Conservation (phyloP, 2,888 invertebrate genomes). For the Polydrusus pterygomalis region DNA sequence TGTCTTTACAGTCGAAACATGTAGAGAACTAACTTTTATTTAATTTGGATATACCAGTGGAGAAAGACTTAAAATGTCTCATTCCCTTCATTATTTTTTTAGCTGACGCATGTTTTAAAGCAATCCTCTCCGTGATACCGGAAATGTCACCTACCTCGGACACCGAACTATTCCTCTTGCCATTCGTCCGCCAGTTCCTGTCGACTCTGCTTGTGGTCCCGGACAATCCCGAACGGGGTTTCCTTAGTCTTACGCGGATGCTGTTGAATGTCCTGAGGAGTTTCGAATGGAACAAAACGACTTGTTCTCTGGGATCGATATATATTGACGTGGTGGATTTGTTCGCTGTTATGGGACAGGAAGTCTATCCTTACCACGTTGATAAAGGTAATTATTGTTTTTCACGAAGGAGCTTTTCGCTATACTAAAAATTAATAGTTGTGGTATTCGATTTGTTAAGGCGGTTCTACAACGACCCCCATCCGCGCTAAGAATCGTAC, state of each 20-base stretch:
- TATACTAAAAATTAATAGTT: too few relatives aligned
- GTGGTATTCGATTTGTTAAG: too few relatives aligned
- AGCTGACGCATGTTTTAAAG: conserved; percentile 97
- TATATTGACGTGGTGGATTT: conserved; percentile 87
- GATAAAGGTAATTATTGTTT: conserved; percentile 78
- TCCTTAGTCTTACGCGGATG: conserved; percentile 86
- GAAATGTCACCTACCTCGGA: conserved; percentile 86
- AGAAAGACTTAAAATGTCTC: too few relatives aligned
- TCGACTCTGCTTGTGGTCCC: conserved; percentile 90
- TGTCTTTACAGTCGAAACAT: too few relatives aligned
- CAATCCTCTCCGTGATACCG: conserved; percentile 86
- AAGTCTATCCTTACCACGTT: conserved; percentile 89
- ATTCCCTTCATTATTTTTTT: conserved; percentile 61
- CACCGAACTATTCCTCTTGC: conserved; percentile 82
- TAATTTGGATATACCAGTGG: too few relatives aligned
- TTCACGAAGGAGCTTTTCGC: not conserved
- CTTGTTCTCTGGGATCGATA: conserved; percentile 79
- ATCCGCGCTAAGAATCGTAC: too few relatives aligned
- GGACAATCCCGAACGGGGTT: conserved; percentile 92
- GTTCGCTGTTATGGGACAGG: conserved; percentile 86
- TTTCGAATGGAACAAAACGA: conserved; percentile 81
- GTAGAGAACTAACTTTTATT: too few relatives aligned
- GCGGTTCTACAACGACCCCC: too few relatives aligned
- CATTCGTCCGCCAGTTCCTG: conserved; percentile 84
- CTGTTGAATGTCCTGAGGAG: conserved; percentile 87